Conservation (phyloP, 2,113 vertebrate genomes). For the human region GRCh38 chr7:154192501-154193000, state of each 20-base stretch:
- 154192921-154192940: not conserved
- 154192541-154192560: not conserved
- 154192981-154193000: not conserved
- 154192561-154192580: not conserved
- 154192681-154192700: not conserved
- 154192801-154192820: rapidly evolving
- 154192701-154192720: not conserved
- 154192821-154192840: rapidly evolving
- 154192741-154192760: rapidly evolving
- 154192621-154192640: not conserved
- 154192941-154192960: not conserved
- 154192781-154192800: not conserved
- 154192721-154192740: not conserved
- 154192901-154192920: not conserved
- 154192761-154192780: not conserved
- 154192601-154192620: not conserved
- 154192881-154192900: rapidly evolving
- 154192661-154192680: not conserved
- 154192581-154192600: not conserved
- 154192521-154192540: not conserved
- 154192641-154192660: not conserved
- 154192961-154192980: too few relatives aligned
- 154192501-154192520: not conserved
- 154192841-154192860: not conserved
- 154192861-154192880: not conserved